Base-by-base conservation (phyloP, 2,888 invertebrate genomes). In the Cataglyphis rosenhaueri region DNA sequence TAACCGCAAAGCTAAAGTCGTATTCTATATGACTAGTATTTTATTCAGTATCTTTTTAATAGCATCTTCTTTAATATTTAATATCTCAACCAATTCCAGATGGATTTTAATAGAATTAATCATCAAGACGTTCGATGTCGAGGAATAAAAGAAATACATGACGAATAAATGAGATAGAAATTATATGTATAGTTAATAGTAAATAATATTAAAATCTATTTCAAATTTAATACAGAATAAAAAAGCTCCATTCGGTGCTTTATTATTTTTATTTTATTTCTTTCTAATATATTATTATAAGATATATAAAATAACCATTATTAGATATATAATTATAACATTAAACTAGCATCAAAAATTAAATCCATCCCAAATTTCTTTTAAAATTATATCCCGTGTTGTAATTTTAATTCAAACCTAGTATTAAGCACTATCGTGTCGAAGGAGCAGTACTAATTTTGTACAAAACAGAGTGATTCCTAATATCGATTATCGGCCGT, bases 401-500 rank as follows among this genome's bases (percentile, higher is more conserved):
- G 10, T 15, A 15, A 35, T 44, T 48, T 35, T 32, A 32, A 48
- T 64, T 52, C 10, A 10, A 25, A 38, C 8, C 41, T 35, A 41
- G 25, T 21, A 32, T 65, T 25, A 25, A 41, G 21, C 25, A 8
- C 15, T 25, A 21, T 25, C 9, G 41, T 21, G 4, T 21, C 44
- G 15, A 29, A 18, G 35, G 32, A 38, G 1, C 29, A 2, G 32
- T 68, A 32, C 41, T 70, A 70, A 79, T 79, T 59, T 59, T 35
- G 18, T 59, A 70, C 35, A 70, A 59, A 70, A 59, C 44, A 21
- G 70, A 44, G 38, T 59, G 59, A 79, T 79, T 79, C 78, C 44
- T 35, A 44, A 21, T 79, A 79, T 70, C 78, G 78, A 79, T 79
- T 70, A 79, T 79, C 70, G 78, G 41, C 68, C 41, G 71, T 59